Base-by-base conservation (phyloP, 2,113 vertebrate species). In the Scortum barcoo region DNA sequence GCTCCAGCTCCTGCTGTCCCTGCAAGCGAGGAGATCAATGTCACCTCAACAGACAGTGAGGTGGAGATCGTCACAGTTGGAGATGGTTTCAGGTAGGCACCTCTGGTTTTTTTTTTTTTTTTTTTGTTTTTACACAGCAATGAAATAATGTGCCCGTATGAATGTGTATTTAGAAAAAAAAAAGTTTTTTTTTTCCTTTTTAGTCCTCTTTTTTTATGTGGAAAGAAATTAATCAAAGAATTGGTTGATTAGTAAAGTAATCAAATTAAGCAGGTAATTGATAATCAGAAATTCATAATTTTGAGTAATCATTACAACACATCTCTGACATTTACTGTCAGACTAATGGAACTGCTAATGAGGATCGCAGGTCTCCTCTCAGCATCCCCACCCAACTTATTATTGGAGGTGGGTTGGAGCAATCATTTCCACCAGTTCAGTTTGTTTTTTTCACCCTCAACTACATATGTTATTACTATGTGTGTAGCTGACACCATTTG, bases 11-110 rank as follows among this genome's bases (percentile, higher is more conserved):
- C 98, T 54, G 95, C 96, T 72, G 95, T 98, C 73, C 97, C 97
- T 87, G 97, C 97, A 92, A 99, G 97, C 6, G 98, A 99, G 96
- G 98, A 99, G 96, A 99, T 99, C 94, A 99, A 99, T 57, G 98
- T 99, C 95, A 99, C 98, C 89, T 99, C 98, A 88, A 99, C 98
- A 9, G 98, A 99, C 81, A 99, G 98, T 30, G 98, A 99, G 93
- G 98, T 99, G 76, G 98, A 99, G 93, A 99, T 99, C 28, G 98
- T 99, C 79, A 99, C 97, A 17, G 97, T 99, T 60, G 98, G 97
- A 89, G 98, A 99, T 89, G 97, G 95, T 84, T 99, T 96, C 94
- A 97, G 98, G 98, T 99, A 87, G 92, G 95, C 42, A 56, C 30
- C 28, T 19, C 22, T 9, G 7, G 11, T 60, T 78, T 76, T n/a